phyloP scores from a whole-genome alignment of 1,140 invertebrate genomes.

The Penaeus vannamei region DNA sequence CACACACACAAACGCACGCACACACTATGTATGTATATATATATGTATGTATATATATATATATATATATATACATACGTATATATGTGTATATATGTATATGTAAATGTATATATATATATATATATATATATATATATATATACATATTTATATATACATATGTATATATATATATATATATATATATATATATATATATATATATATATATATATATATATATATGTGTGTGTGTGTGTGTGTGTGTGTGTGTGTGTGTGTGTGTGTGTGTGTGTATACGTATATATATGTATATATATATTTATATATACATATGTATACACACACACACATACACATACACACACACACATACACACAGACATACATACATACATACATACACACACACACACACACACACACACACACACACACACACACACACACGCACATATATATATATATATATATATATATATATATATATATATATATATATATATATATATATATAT shows the following conservation, averaged over 20 bases:
- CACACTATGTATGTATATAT: too few relatives aligned
- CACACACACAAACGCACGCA: slow-evolving; percentile 6
- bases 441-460: neutral
- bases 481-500: slow-evolving; percentile 5
- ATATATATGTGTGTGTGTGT: slow-evolving; percentile 1
- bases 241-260: neutral
- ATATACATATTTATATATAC: neutral
- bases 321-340: neutral
- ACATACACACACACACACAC: too few relatives aligned
- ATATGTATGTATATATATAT: neutral
- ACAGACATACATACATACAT: too few relatives aligned
- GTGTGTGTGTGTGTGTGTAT: neutral
- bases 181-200: neutral
- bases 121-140: neutral
- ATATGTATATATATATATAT: neutral
- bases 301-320: slow-evolving; percentile 9
- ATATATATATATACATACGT: neutral
- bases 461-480: slow-evolving; percentile 16
- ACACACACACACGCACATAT: too few relatives aligned
- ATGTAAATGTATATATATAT: neutral
- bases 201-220: neutral
- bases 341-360: neutral
- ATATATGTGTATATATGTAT: neutral
- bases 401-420: too few relatives aligned
- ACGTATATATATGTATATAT: neutral